phyloP scores from a whole-genome alignment of 2,113 vertebrate genomes.

The Xiphophorus couchianus region DNA sequence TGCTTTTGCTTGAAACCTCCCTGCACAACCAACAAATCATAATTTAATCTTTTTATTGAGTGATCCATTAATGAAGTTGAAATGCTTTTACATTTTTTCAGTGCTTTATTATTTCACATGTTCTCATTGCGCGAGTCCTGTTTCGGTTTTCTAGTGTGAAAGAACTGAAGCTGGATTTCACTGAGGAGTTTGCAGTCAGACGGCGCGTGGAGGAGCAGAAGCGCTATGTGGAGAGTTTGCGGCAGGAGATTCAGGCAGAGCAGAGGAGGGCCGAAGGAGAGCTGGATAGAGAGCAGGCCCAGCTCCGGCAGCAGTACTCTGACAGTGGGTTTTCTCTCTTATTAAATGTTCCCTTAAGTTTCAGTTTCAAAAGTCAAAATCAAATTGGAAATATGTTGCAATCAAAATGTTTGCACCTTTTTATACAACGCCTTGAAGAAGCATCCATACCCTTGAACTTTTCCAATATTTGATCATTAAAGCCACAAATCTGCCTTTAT shows the following conservation, averaged over 20 bases:
- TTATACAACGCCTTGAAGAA: background rate
- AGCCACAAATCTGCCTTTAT: background rate
- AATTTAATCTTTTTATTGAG: constrained; percentile 2
- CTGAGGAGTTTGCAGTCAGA: constrained; percentile 70
- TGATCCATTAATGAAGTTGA: constrained; percentile 7
- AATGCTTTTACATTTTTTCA: constrained; percentile 6
- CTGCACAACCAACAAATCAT: constrained; percentile 3
- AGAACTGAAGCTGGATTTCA: constrained; percentile 35
- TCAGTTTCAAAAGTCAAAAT: background rate
- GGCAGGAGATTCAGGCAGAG: constrained; percentile 84
- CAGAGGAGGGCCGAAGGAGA: constrained; percentile 84
- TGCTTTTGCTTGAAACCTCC: constrained; percentile 22
- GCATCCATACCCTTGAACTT: background rate
- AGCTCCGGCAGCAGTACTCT: constrained; percentile 80
- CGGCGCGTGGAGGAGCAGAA: constrained; percentile 79
- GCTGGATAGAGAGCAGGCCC: constrained; percentile 83
- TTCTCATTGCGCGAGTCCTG: constrained; percentile 4
- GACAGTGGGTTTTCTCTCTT: constrained; percentile 84
- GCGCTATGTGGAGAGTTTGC: constrained; percentile 82
- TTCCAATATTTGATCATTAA: background rate
- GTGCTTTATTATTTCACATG: background rate
- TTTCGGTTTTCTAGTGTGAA: constrained; percentile 42
- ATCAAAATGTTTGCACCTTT: background rate
- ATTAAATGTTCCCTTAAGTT: background rate
- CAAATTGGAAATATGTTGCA: background rate